Evolutionary conservation across 2,113 vertebrate species (phyloP), one percentile per base, ranked within the genome.

Genomic region (Leucopsar rothschildi): DNA sequence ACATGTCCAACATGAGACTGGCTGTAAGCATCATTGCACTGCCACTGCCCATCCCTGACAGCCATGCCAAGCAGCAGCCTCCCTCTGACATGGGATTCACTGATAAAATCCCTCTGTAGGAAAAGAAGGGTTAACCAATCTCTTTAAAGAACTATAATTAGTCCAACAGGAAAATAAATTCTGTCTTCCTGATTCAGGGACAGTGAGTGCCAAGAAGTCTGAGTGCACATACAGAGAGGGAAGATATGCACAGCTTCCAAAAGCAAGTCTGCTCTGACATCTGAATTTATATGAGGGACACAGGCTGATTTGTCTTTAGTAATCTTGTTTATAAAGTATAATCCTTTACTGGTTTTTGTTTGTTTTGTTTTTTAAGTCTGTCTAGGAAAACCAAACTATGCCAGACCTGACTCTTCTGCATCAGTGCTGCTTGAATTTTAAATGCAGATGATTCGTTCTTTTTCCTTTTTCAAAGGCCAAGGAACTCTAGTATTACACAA

Each of bases 101-200:
- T 28, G 9, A 27, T 37, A 14, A 88, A 60, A 47, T 28, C 55
- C 53, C 49, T 53, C 42, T 33, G 24, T 8, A 64, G 39, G 20
- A 47, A 70, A 75, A 70, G 28, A 83, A 75, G 53, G 19, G 87
- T 93, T 92, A 90, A 96, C 53, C 53, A 57, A 76, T 57, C 70
- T 73, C 79, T 80, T 93, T 64, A 55, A 91, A 93, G 73, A 56
- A 10, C 81, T 89, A 87, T 94, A 89, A 87, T 87, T 90, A 94
- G 61, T 76, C 22, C 8, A 2, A 71, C 53, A 85, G 56, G 73
- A 81, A 93, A 84, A 44, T 78, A 28, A 59, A 10, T 75, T 81
- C 56, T 92, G 52, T 52, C 68, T 86, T 93, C 89, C 80, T 81
- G 86, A 65, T 81, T 45, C 42, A 91, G 83, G 8, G 11, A 61